Base-by-base conservation (phyloP, 64 coral and sea anemone species). In the Porites australiensis region DNA sequence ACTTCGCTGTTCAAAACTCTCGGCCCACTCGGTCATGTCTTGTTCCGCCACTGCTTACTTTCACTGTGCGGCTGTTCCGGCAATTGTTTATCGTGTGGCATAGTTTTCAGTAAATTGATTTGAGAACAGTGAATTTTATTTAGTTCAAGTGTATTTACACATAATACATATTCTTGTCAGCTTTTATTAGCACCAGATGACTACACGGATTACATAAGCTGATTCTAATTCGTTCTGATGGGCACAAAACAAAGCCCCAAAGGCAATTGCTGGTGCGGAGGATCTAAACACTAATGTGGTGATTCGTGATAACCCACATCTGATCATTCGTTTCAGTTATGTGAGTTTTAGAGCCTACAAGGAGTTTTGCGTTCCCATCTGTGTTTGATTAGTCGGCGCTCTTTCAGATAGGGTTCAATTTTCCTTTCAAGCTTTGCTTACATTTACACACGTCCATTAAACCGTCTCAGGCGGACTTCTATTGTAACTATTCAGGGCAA, bases 101-200 rank as follows among this genome's bases (percentile, higher is more conserved):
- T 89, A 77, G 69, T 86, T 87, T 77, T 73, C 88, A 63, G 79
- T 95, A 75, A 95, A 95, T 95, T 82, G 88, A 91, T 72, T 88
- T 88, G 71, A 74, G 78, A 79, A 66, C 90, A 90, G 94, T 77
- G 92, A 94, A 91, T 98, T 98, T 98, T 90, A 98, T 90, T 94
- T 94, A 88, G 88, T 94, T 94, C 75, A 82, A 90, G 92, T 87
- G 58, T 98, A 98, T 98, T 98, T 94, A 98, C 95, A 98, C 95
- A 98, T 94, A 50, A 98, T 94, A 94, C 95, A 88, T 83, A 65
- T 77, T 70, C 88, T 94, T 93, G 93, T 93, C 93, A 88, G 15
- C 72, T 94, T 98, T 98, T 98, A 98, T 98, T 98, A 90, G 92
- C 66, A 90, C 87, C 95, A 98, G 95, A 98, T 98, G 95, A 98